Base-by-base conservation (phyloP, 2,113 vertebrate genomes). In the Climacteris rufus region DNA sequence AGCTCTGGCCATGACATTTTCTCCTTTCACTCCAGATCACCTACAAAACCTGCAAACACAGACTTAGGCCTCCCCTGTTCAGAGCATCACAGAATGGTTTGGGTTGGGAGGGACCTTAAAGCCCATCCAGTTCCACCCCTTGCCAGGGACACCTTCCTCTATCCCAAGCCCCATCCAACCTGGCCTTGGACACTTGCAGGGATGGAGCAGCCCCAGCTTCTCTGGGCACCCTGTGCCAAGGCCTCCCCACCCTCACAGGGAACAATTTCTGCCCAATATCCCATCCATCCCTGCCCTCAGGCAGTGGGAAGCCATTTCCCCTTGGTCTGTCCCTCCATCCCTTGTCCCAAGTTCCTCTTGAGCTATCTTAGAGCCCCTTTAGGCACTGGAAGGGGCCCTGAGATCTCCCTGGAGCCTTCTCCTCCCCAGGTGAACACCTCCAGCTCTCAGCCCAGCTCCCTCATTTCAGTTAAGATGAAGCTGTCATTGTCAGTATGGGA, bases 121-220 rank as follows among this genome's bases (percentile, higher is more conserved):
- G 10, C 2, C 14, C 54, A 47, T 6, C 47, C 22, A 6, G 10
- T 35, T 0, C 54, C 7, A 27, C 4, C 7, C 44, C 8, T 11
- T 61, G 40, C 40, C 40, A 74, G 44, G 37, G n/a, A 40, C n/a
- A 40, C 9, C 40, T 83, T 0, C 54, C 30, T 31, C 47, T 3
- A 0, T 39, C 10, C 47, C 79, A 3, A 75, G 30, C 28, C 16
- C 53, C 0, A 0, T 31, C 28, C 53, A 60, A 0, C 10, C 59
- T 33, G 44, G 27, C 44, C 79, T 47, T 25, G 61, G 35, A 0
- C 39, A n/a, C 9, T 68, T 0, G 45, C 45, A 75, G 69, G 28
- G 61, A 60, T 45, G 69, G 33, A 16, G 4, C 45, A 89, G 44
- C 39, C 23, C 7, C 28, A 53, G 45, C 45, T 52, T 0, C 69